Evolutionary conservation across 2,888 invertebrate genomes (phyloP).

Genomic region (Luffia ferchaultella): DNA sequence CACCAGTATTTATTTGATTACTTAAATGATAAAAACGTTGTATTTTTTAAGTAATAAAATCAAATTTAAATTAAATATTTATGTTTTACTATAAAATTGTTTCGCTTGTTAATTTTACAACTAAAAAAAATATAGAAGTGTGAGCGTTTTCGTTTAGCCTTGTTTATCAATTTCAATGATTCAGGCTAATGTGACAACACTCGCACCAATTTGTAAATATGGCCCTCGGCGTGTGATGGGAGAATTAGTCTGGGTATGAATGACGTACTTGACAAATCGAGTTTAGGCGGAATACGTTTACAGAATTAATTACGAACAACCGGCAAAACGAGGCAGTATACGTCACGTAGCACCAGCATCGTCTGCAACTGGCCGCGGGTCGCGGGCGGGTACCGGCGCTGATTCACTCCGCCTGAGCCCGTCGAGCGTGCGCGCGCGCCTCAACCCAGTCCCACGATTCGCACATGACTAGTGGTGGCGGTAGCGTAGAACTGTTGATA

Average conservation of each 20-base stretch:
- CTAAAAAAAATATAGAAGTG: not conserved
- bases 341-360: not conserved
- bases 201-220: not conserved
- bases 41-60: too few relatives aligned
- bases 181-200: not conserved
- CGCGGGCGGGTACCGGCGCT: not conserved
- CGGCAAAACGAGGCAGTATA: not conserved
- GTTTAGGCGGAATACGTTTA: conserved; percentile 35
- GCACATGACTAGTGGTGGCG: not conserved
- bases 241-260: not conserved
- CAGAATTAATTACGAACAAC: conserved; percentile 38
- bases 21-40: too few relatives aligned
- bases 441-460: not conserved
- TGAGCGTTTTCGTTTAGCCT: not conserved
- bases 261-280: not conserved
- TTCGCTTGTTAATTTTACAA: not conserved
- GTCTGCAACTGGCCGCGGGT: not conserved
- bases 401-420: conserved; percentile 9
- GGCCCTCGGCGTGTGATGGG: not conserved
- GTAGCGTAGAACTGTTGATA: not conserved
- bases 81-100: not conserved
- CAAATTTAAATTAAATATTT: too few relatives aligned
- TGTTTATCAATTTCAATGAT: not conserved
- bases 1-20: too few relatives aligned
- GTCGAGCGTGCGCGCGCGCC: conserved; percentile 6